Conservation (phyloP, 2,113 vertebrate species). For the Takifugu bimaculatus region DNA sequence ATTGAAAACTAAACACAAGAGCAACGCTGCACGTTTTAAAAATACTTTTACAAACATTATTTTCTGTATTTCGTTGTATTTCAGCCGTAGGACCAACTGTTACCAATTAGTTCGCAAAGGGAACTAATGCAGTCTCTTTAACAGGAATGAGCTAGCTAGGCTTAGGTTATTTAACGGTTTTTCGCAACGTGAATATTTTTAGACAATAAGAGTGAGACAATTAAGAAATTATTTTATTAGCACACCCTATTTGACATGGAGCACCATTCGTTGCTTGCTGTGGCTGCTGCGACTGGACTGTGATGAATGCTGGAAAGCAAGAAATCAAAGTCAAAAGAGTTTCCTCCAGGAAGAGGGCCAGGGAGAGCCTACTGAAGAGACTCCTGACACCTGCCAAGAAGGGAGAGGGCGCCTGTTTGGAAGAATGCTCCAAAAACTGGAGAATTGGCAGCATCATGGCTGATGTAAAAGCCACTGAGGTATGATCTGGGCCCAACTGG, state of each 20-base stretch:
- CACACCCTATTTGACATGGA: constrained; percentile 1
- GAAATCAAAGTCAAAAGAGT: constrained; percentile 61
- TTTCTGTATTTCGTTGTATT: no score
- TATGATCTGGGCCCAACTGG: constrained; percentile 1
- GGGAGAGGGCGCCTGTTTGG: background rate
- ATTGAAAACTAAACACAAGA: background rate
- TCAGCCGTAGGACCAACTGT: no score
- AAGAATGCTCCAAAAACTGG: background rate
- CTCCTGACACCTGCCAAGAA: constrained; percentile 52
- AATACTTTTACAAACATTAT: no score
- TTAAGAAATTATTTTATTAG: background rate
- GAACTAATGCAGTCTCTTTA: no score
- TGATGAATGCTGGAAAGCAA: constrained; percentile 36
- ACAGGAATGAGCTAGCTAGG: no score
- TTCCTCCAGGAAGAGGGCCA: constrained; percentile 59
- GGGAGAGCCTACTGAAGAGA: constrained; percentile 37
- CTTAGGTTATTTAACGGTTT: no score
- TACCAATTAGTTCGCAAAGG: no score
- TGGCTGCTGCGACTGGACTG: background rate
- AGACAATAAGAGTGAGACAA: no score
- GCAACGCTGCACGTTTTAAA: no score
- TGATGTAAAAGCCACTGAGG: constrained; percentile 26
- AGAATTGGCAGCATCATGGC: constrained; percentile 17
- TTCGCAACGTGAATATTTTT: no score
- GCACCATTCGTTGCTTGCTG: background rate